Percentiles rank a stretch among this genome's conserved stretches.
phyloP scores from a whole-genome alignment of 2,888 invertebrate species.

The Masnerella sp. region DNA sequence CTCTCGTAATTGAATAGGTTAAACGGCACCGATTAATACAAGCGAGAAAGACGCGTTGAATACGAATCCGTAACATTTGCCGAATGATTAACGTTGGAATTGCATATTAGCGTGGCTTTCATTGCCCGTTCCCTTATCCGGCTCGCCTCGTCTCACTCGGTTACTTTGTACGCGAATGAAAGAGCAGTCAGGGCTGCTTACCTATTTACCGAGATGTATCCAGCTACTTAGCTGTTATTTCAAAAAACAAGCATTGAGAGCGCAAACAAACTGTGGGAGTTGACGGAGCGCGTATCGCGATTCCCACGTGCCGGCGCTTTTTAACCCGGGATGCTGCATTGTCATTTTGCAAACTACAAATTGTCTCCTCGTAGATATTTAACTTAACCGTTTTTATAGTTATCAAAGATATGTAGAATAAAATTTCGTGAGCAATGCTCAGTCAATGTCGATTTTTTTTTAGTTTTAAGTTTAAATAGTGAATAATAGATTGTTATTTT shows the following conservation, averaged over 20 bases:
- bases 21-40: slow-evolving; percentile 41
- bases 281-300: slow-evolving; percentile 66
- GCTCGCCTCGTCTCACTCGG: slow-evolving; percentile 31
- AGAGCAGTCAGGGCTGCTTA: slow-evolving; percentile 66
- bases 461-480: too few relatives aligned
- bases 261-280: slow-evolving; percentile 55
- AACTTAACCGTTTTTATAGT: too few relatives aligned
- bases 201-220: slow-evolving; percentile 70
- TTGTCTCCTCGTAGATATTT: too few relatives aligned
- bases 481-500: too few relatives aligned
- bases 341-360: slow-evolving; percentile 64
- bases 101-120: slow-evolving; percentile 49
- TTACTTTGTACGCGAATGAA: slow-evolving; percentile 50
- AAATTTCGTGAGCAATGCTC: too few relatives aligned
- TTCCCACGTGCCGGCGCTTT: slow-evolving; percentile 72
- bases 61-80: slow-evolving; percentile 39
- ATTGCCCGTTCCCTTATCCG: slow-evolving; percentile 46
- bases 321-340: slow-evolving; percentile 64
- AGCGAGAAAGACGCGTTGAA: slow-evolving; percentile 24
- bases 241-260: slow-evolving; percentile 63
- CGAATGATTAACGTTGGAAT: slow-evolving; percentile 51
- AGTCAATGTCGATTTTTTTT: too few relatives aligned
- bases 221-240: slow-evolving; percentile 68
- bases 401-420: too few relatives aligned
- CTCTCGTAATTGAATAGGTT: slow-evolving; percentile 20